These are phyloP conservation scores for Anagyrus pseudococci DNA, from an alignment of 2,888 invertebrate genomes.

Conservation along the genomic window DNA sequence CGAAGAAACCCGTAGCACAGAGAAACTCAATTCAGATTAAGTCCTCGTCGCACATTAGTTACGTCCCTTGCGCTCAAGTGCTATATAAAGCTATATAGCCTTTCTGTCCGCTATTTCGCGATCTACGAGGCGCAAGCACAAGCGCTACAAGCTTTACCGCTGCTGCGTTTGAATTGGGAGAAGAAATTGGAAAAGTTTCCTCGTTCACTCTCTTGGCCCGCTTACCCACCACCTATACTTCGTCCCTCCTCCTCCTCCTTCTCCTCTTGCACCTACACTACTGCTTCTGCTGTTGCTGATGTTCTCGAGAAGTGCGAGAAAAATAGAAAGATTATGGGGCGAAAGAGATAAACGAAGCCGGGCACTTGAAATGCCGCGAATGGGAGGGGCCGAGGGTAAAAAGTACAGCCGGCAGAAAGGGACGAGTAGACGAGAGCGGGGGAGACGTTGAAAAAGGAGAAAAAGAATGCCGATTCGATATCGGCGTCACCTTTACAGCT, in stretches of 20 bases:
- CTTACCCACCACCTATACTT: background rate
- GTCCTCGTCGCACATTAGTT: conserved; percentile 8
- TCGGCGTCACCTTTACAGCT: conserved; percentile 22
- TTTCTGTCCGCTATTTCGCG: background rate
- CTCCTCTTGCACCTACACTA: background rate
- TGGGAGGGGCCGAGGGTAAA: background rate
- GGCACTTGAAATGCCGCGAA: conserved; percentile 25
- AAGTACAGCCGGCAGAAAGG: background rate
- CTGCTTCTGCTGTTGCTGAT: background rate
- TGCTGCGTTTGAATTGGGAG: conserved; percentile 43
- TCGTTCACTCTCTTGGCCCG: conserved; percentile 16
- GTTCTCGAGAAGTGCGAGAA: conserved; percentile 24
- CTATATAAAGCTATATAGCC: background rate
- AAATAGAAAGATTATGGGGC: conserved; percentile 37
- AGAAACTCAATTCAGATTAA: conserved; percentile 27
- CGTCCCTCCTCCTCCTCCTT: background rate
- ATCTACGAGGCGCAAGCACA: background rate
- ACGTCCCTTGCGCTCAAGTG: background rate
- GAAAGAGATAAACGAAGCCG: conserved; percentile 40
- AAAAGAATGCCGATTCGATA: conserved; percentile 19
- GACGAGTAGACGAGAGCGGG: conserved; percentile 1
- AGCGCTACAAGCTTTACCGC: conserved; percentile 42
- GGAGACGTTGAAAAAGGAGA: conserved; percentile 20
- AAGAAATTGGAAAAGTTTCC: conserved; percentile 53
- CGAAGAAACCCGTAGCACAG: no score